Evolutionary conservation across 2,113 vertebrate species (phyloP), one percentile per base, ranked within the genome.

Genomic region (Hipposideros armiger): DNA sequence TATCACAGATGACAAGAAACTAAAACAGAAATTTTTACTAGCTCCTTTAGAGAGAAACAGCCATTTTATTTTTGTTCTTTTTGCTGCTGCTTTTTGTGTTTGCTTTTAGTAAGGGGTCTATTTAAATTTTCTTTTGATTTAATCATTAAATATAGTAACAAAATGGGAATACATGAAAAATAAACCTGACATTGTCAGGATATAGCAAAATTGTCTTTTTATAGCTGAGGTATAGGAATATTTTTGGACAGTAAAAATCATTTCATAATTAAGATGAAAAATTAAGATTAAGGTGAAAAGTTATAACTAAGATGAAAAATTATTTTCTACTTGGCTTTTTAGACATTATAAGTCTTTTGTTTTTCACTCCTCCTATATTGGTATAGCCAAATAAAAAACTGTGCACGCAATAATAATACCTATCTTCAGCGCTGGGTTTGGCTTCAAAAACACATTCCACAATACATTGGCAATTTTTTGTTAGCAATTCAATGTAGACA

Each of bases 51-150:
- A 47, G 13, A 80, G 13, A 91, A 30, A 69, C 1, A 77, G 54
- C 3, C 47, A 30, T 42, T 77, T 91, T 62, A 36, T 54, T 76
- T 8, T 88, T 72, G 10, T 36, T 24, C 4, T 32, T 22, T 15
- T 8, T 19, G 8, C 19, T 73, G 9, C 64, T 70, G 36, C 19
- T 72, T 54, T 91, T 40, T 36, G 15, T 62, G 30, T 80, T 94
- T 90, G n/a, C 24, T 73, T 84, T 73, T 54, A 66, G 30, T 60
- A 6, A 95, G 15, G 3, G 32, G 77, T 85, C 5, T 62, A 60
- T 70, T 76, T 80, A 26, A 45, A 69, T 85, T n/a, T 76, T 73
- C 22, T 95, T 81, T 90, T 67, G 17, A 87, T 78, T 83, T 88
- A 80, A 73, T 76, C 19, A 50, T 74, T 87, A 50, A 45, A 66